Base-by-base conservation (phyloP, 1,140 invertebrate genomes). In the Drosophila equinoxialis region DNA sequence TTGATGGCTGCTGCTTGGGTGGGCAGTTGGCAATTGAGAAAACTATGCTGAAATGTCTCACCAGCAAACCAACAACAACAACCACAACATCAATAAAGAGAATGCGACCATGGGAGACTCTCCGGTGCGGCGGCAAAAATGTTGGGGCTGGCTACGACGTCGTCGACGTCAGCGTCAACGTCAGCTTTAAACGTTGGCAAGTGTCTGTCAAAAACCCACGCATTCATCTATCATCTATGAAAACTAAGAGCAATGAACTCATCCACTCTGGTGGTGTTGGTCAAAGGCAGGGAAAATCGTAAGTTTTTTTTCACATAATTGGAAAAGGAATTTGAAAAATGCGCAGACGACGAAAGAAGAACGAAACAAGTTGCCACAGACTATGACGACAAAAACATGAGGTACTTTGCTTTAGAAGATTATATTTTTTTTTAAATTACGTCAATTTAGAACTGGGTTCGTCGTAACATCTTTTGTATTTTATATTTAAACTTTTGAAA, bases 141-240 rank as follows among this genome's bases (percentile, higher is more conserved):
- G 23, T 23, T 41, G 23, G 26, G 54, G 58, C 23, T 39, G n/a
- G 35, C n/a, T 5, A 23, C 17, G 58, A 17, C 14, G 20, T 8
- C 17, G 23, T 10, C 3, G n/a, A 35, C 63, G 55, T 13, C 57
- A 65, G 58, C 41, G 58, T 39, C 51, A 33, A 55, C 42, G 65
- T 23, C 45, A 51, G 45, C 45, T 17, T 23, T 17, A 51, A 62
- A n/a, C 39, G 65, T 60, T 71, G 55, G 65, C 60, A 85, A 77
- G 74, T 85, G 77, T 69, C 65, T 84, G 81, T 85, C 81, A 84
- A 77, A 84, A 84, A 65, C 71, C 79, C 79, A 78, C 79, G 75
- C 79, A 67, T 63, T 73, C 59, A 58, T 55, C 39, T 51, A 51
- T 51, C 45, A 51, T 51, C 37, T 51, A 65, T 76, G 69, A 54